These are phyloP conservation scores for Lasioglossum zephyrum DNA, from an alignment of 2,888 invertebrate species.

Conservation along the genomic window DNA sequence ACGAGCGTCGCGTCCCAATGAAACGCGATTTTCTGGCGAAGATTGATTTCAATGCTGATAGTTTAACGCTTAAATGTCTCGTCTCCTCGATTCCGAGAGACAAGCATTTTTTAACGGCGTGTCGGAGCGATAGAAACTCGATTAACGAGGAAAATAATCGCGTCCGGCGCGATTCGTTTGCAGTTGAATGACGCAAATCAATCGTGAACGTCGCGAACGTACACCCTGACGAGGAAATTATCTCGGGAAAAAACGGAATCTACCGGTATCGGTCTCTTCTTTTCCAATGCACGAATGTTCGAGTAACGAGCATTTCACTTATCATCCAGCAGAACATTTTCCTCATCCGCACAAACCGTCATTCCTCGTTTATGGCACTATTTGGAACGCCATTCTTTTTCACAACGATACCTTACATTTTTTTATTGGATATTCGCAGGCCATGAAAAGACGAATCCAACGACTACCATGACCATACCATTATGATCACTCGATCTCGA, in stretches of 20 bases:
- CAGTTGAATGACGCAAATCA: slow-evolving; percentile 26
- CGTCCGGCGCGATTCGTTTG: slow-evolving; percentile 23
- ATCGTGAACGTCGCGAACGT: not conserved
- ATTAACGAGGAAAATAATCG: slow-evolving; percentile 37
- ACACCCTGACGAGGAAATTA: not conserved
- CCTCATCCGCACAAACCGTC: not conserved
- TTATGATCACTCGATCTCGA: not conserved
- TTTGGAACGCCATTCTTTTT: not conserved
- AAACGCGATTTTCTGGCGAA: not conserved
- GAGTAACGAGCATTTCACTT: not conserved
- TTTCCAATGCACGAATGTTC: not conserved
- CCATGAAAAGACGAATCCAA: not conserved
- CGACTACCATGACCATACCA: not conserved
- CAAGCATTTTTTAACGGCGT: slow-evolving; percentile 17
- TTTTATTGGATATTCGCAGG: not conserved
- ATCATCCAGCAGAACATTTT: not conserved
- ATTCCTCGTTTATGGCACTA: not conserved
- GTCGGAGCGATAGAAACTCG: slow-evolving; percentile 1
- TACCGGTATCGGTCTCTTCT: not conserved
- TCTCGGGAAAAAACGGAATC: slow-evolving; percentile 19
- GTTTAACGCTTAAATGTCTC: not conserved
- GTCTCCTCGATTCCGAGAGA: not conserved
- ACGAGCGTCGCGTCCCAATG: not conserved
- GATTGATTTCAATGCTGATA: not conserved
- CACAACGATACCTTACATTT: not conserved